phyloP scores from a whole-genome alignment of 2,888 invertebrate species.

The Xestia c-nigrum region DNA sequence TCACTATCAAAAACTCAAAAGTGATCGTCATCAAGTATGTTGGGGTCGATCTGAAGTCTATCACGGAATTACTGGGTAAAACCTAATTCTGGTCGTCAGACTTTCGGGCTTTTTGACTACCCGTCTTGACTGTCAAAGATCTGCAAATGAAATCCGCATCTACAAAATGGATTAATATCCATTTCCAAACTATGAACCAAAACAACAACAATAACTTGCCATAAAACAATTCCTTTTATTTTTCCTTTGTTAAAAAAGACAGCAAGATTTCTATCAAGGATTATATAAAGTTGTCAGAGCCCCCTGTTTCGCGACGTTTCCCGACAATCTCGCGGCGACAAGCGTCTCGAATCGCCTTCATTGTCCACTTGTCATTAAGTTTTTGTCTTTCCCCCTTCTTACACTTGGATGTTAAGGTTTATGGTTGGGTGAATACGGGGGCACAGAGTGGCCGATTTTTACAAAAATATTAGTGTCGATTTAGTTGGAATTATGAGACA shows the following conservation, averaged over 20 bases:
- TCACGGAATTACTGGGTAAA: neutral
- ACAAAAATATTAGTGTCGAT: neutral
- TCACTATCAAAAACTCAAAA: neutral
- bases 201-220: constrained; percentile 40
- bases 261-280: constrained; percentile 75
- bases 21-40: neutral
- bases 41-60: neutral
- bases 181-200: constrained; percentile 24
- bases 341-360: constrained; percentile 88
- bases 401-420: constrained; percentile 80
- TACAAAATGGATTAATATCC: neutral
- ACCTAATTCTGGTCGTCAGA: neutral
- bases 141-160: neutral
- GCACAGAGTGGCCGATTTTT: constrained; percentile 15
- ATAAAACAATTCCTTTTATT: constrained; percentile 58
- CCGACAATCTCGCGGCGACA: constrained; percentile 83
- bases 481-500: neutral
- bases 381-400: constrained; percentile 87
- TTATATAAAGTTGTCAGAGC: constrained; percentile 73
- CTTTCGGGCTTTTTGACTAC: neutral
- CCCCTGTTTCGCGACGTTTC: constrained; percentile 69
- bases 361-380: constrained; percentile 91
- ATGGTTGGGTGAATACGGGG: constrained; percentile 68
- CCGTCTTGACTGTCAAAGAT: neutral
- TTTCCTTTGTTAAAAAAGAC: constrained; percentile 62